Conservation (phyloP, 1,140 invertebrate species). For the Elysia chlorotica region DNA sequence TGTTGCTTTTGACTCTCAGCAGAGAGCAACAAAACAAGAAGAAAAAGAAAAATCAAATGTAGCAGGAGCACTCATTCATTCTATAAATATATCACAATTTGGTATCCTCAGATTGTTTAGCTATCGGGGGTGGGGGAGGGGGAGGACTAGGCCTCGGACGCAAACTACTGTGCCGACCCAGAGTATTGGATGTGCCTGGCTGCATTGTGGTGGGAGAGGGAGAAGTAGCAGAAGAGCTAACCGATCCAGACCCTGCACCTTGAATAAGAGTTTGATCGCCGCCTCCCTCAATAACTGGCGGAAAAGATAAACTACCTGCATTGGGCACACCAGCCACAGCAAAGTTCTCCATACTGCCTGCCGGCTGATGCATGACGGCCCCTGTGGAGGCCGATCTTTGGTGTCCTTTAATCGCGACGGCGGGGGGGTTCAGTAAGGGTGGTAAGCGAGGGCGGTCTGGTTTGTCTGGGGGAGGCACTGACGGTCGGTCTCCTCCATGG, state of each 20-base stretch:
- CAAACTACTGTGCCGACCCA: slow-evolving; percentile 5
- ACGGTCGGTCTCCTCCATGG: slow-evolving; percentile 30
- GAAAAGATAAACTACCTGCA: slow-evolving; percentile 21
- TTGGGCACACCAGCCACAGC: slow-evolving; percentile 1
- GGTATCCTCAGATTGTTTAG: slow-evolving; percentile 19
- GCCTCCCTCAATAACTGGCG: neutral
- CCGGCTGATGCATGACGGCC: slow-evolving; percentile 25
- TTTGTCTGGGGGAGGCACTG: slow-evolving; percentile 25
- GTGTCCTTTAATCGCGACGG: slow-evolving; percentile 35
- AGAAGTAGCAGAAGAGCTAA: slow-evolving; percentile 2
- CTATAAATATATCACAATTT: slow-evolving; percentile 23
- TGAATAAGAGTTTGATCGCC: neutral
- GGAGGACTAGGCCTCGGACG: slow-evolving; percentile 12
- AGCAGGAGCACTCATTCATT: neutral
- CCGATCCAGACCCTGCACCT: slow-evolving; percentile 9
- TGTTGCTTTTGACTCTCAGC: neutral
- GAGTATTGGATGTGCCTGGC: slow-evolving; percentile 1
- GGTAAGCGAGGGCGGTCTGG: slow-evolving; percentile 36
- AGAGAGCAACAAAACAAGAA: neutral
- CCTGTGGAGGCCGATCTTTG: slow-evolving; percentile 51
- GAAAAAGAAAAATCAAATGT: neutral
- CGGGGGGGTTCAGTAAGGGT: slow-evolving; percentile 34
- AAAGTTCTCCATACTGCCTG: neutral
- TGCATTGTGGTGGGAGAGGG: slow-evolving; percentile 1
- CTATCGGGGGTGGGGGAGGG: slow-evolving; percentile 16